Evolutionary conservation across 2,888 invertebrate genomes (phyloP), one percentile per base, ranked within the genome.

Genomic region (Nomada goodeniana): DNA sequence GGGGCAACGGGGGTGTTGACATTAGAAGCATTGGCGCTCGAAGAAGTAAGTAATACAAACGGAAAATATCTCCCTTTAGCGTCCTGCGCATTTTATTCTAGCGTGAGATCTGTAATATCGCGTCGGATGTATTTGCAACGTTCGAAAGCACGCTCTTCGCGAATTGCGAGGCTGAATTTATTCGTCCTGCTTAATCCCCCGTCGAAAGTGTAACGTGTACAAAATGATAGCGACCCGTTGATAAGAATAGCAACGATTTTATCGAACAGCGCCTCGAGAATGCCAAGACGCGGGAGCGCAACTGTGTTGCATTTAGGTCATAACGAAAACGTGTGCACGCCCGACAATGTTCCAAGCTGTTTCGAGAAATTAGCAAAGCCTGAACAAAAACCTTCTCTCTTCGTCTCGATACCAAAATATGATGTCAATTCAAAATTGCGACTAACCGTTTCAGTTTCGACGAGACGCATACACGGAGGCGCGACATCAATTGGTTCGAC

Each of bases 191-290:
- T 86, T 7, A 23, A 23, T 20, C 57, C 55, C 52, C 44, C 52
- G 53, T 64, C 15, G 50, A 59, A 65, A 60, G 60, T 65, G 53
- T 81, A 57, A 68, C 67, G 36, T 55, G n/a, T 20, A 29, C 13
- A 18, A 63, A 44, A 81, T 79, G 76, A 81, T 71, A 65, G 73
- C 68, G 52, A 65, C 44, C 11, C 55, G 47, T 20, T 47, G 79
- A 84, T 84, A 70, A 75, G 20, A 61, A 36, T 57, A 68, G 53
- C 29, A 47, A 42, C 52, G 68, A 52, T 78, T 53, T 86, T 80
- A 81, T 86, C 81, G 44, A 63, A 50, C 44, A 42, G 26, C 20
- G 18, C 15, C 18, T 70, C 26, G 69, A 23, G 83, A 65, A 61
- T 59, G 52, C 57, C 57, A 67, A 80, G 53, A 36, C 67, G 67